Base-by-base conservation (phyloP, 1,140 invertebrate species). In the Bradysia coprophila region DNA sequence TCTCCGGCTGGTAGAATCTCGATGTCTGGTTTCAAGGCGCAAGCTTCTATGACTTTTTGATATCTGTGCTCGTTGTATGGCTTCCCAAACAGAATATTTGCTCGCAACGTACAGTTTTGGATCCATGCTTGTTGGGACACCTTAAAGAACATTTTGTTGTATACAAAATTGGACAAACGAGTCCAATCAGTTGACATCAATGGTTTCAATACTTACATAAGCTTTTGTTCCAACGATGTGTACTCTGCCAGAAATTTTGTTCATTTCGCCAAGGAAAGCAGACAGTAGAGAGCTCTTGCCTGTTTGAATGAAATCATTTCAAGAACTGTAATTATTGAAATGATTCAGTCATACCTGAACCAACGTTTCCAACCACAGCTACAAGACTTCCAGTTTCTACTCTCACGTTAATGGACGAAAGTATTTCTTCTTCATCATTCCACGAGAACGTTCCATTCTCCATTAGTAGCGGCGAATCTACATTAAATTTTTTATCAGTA, bases 51-150 rank as follows among this genome's bases (percentile, higher is more conserved):
- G 8, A 45, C 32, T 38, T 38, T 69, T 67, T 24, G 71, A 20
- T 59, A 56, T 15, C 13, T 20, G 15, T 64, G 54, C 4, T 53
- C 47, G 47, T 67, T 76, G 2, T 34, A 72, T 3, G 44, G 24
- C 24, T 63, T 57, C 3, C 76, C 76, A 57, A 80, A 78, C 0
- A 76, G 48, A 42, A 81, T 76, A 28, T 28, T 28, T 28, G 13
- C 24, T 55, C 76, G 72, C 9, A 92, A 57, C 1, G 84, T 83
- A 8, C 75, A 74, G 60, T 90, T 91, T 63, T 87, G 84, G 43
- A 90, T 90, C 87, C 86, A 91, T 2, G 86, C 81, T 63, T 89
- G 82, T 56, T 91, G 87, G 0, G 85, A 71, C 1, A 73, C 4
- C n/a, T n/a, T n/a, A n/a, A n/a, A n/a, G n/a, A n/a, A n/a, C n/a